These are phyloP conservation scores for Timandra comae DNA, from an alignment of 2,888 invertebrate species.

Conservation along the genomic window DNA sequence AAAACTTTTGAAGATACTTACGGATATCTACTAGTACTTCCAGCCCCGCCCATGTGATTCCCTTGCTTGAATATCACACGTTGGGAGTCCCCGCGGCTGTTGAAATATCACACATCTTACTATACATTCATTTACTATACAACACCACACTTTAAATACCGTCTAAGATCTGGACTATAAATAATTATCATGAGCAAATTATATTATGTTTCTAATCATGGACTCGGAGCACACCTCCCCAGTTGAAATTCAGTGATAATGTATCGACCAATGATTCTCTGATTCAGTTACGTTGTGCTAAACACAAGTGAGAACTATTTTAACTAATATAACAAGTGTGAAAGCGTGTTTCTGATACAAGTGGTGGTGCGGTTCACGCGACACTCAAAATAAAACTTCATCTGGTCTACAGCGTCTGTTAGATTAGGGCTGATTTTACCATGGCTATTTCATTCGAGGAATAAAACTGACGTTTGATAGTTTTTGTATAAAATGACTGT, in stretches of 20 bases:
- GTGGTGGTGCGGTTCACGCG: constrained; percentile 20
- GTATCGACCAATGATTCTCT: constrained; percentile 1
- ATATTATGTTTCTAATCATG: too few species aligned
- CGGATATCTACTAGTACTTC: constrained; percentile 82
- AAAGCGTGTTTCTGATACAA: constrained; percentile 23
- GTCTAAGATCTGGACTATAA: too few species aligned
- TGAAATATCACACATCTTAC: constrained; percentile 38
- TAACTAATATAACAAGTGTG: constrained; percentile 12
- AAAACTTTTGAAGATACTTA: constrained; percentile 78
- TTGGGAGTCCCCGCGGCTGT: constrained; percentile 84
- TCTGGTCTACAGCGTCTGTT: constrained; percentile 43
- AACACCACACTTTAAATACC: too few species aligned
- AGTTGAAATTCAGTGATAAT: background rate
- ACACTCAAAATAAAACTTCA: constrained; percentile 20
- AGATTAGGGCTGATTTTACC: too few species aligned
- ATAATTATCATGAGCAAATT: too few species aligned
- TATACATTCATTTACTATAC: too few species aligned
- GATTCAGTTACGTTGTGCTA: background rate
- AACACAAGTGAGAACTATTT: background rate
- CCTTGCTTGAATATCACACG: constrained; percentile 84
- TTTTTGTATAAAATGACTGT: too few species aligned
- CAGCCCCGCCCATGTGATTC: constrained; percentile 82
- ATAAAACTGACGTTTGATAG: too few species aligned
- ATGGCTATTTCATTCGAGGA: too few species aligned
- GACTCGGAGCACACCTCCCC: too few species aligned